Base-by-base conservation (phyloP, 2,797 vertebrate species). In the Anas georgica region DNA sequence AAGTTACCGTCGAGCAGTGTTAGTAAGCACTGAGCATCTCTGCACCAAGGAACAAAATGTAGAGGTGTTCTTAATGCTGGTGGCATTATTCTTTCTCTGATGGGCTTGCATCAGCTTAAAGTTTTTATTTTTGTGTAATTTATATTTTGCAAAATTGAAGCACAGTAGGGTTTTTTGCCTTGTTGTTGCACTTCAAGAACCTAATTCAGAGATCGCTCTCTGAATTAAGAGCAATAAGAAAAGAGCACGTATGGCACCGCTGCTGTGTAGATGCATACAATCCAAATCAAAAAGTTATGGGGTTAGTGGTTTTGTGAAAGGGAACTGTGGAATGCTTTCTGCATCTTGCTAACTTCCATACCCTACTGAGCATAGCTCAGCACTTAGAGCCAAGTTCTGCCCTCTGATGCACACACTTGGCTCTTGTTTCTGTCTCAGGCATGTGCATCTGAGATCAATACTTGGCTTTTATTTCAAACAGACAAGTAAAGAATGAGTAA, bases 381-480 rank as follows among this genome's bases (percentile, higher is more conserved):
- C 56, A 54, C 31, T 70, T 60, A 60, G 18, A 95, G 91, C 85
- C 87, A 94, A 92, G 72, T 90, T 95, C 52, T 95, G 83, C 88
- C 93, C 91, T 94, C 77, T 91, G 68, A 83, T 91, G 70, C 10
- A 0, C 67, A 58, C 52, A 7, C 70, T 94, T 95, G 91, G 94
- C 85, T 92, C 87, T 88, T 78, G 15, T 93, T 86, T 91, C 91
- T 76, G 3, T 79, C 58, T 78, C 39, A 92, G 45, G 66, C 89
- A 79, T 88, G 72, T 95, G 52, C 87, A 86, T 93, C 89, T 96
- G 94, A 96, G 86, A 93, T 94, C 94, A 95, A 83, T 95, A 91
- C 64, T 94, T 91, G 83, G 54, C 33, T 91, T 95, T 90, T 90
- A 89, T 95, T 96, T 97, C 88, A 91, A 93, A 93, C 85, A 95